Base-by-base conservation (phyloP, 2,888 invertebrate species). In the Trachelus tabidus region DNA sequence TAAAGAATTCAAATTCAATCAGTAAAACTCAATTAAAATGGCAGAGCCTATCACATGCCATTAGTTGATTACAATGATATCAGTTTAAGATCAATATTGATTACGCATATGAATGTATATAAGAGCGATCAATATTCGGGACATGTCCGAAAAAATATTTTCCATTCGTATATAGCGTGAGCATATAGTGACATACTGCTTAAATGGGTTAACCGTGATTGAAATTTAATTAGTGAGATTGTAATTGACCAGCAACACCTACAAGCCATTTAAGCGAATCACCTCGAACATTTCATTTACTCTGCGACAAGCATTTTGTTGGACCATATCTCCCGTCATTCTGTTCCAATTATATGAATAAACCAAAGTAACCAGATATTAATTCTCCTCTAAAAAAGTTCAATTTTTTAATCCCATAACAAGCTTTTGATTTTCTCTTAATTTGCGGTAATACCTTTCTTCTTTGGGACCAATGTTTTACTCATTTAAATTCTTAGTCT, bases 171-270 rank as follows among this genome's bases (percentile, higher is more conserved):
- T 81, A 68, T 75, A 81, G 77, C 79, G 82, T 80, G 81, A 81
- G 81, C 81, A 75, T 80, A 79, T 86, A 85, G 85, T 88, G 87
- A 84, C 87, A 86, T 85, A 86, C 83, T 85, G 79, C 83, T 83
- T 82, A 88, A 89, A 84, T 82, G 85, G 87, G 87, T 85, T 87
- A 85, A 69, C 83, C 89, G 88, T 89, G 89, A 89, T 86, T 85
- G 81, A 89, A 89, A 89, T 89, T 87, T 83, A 77, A 75, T 75
- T 75, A 73, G 68, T 35, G 71, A 71, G 71, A 71, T 15, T 71
- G 31, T 71, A 30, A 71, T 71, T 71, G 30, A 34, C 33, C 31
- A 34, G 31, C 30, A 34, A 34, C 71, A 30, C 71, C 11, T 34
- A 71, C 31, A 30, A 34, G 15, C 15, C 71, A 71, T 71, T 33